Base-by-base conservation (phyloP, 2,888 invertebrate species). In the Eupsilia transversa region DNA sequence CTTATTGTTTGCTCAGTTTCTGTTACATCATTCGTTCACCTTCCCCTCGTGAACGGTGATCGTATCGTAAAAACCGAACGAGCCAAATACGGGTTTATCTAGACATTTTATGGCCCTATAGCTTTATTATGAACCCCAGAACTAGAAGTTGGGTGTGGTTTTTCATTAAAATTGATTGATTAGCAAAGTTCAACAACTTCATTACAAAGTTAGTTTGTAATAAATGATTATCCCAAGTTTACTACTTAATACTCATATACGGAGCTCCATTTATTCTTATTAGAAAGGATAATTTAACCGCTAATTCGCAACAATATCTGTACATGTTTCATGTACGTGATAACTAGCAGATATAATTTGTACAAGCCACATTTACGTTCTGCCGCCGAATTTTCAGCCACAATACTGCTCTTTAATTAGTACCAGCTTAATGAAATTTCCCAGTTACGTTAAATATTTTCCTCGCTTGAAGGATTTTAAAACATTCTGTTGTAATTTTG, bases 401-500 rank as follows among this genome's bases (percentile, higher is more conserved):
- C 90, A 91, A 90, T 88, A 88, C 88, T 77, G 87, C 87, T 88
- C 86, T 92, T 91, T 91, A 91, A 92, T 92, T 92, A 91, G 90
- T 84, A 87, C 79, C 77, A 83, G 86, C 89, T 89, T 91, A 91
- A 92, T 92, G 89, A 92, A 92, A 90, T 90, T 91, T 89, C 79
- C 74, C 81, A 60, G 84, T 82, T 87, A 86, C 83, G 89, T 89
- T 89, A 88, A 91, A 91, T 89, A 90, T 91, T 91, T 89, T 83
- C 87, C 74, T 74, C 85, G 84, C 81, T 84, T 84, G 66, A 85
- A 88, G 87, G 89, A 89, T 88, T 90, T 89, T 87, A 88, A 88
- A 90, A 89, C 83, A 83, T 84, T 86, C 73, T 78, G 84, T 83
- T 84, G 85, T 88, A 86, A 88, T 86, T 87, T 80, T 71, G 84